Base-by-base conservation (phyloP, 2,888 invertebrate genomes). In the Epistrophella euchroma region DNA sequence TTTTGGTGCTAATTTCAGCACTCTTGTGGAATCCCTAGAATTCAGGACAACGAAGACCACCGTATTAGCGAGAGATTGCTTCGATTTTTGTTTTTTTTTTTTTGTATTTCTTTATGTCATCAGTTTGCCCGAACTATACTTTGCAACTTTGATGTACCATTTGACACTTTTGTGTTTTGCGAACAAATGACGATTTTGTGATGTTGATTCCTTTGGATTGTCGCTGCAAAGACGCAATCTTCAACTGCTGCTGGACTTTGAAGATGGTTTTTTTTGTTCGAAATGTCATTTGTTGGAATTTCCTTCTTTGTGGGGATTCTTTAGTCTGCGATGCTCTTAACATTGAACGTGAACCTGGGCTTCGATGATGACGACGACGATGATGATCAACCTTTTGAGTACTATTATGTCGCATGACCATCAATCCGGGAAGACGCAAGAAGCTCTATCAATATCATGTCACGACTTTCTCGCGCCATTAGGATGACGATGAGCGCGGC, bases 141-240 rank as follows among this genome's bases (percentile, higher is more conserved):
- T 89, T 90, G 90, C 90, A 90, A 90, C 90, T 91, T 90, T 90
- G 90, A 90, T 90, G 90, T 90, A 91, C 90, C 89, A 91, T 90
- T 90, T 90, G 90, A 90, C 90, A 90, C 91, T 90, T 90, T 77
- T 64, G 77, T 86, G 86, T 81, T 86, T 86, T 86, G 74, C 78
- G 78, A 75, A 79, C 78, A 87, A 87, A 87, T 83, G 87, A 79
- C 87, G 83, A 87, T 87, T 87, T 87, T 87, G 75, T 87, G 87
- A 87, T 87, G 78, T 76, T 87, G 87, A 87, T 87, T 83, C 87
- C 83, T 83, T 87, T 87, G 47, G 87, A 87, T 79, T 83, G 82
- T 82, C 15, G 50, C 22, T 28, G 28, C 7, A 32, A 37, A 43
- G 45, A 35, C n/a, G 11, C 74, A 19, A 22, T 43, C 55, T 32